Percentiles rank a stretch among this genome's conserved stretches.
Evolutionary conservation across 2,888 invertebrate genomes (phyloP).

Genomic region (Lucinisca nassula): DNA sequence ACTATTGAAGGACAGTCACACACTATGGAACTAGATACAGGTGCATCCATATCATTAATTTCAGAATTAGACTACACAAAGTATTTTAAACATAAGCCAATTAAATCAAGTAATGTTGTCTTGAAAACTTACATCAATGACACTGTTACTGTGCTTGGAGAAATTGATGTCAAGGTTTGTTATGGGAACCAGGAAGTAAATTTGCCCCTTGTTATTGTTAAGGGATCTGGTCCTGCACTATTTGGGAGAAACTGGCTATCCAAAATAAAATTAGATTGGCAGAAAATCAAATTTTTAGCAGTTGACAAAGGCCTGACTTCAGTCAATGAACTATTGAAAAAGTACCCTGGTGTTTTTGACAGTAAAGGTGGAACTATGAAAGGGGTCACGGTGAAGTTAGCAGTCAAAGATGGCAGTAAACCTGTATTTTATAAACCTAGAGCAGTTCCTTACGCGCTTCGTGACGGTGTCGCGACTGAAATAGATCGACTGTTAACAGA

Average conservation of each 20-base stretch:
- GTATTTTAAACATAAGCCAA: neutral
- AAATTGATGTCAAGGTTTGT: slow-evolving; percentile 6
- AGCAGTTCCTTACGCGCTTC: slow-evolving; percentile 36
- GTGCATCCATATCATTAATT: slow-evolving; percentile 26
- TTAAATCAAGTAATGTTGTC: neutral
- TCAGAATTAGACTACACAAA: slow-evolving; percentile 4
- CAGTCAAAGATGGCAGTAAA: neutral
- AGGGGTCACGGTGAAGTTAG: neutral
- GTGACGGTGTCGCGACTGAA: slow-evolving; percentile 23
- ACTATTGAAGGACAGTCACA: neutral
- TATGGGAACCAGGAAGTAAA: neutral
- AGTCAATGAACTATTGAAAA: neutral
- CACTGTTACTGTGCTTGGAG: neutral
- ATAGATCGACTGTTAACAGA: slow-evolving; percentile 16
- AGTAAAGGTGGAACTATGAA: neutral
- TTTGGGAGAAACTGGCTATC: slow-evolving; percentile 34
- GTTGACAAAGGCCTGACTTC: neutral
- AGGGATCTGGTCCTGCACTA: slow-evolving; percentile 22
- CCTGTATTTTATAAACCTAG: slow-evolving; percentile 20
- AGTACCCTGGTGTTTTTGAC: neutral
- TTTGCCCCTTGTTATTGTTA: slow-evolving; percentile 23
- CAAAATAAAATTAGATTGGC: slow-evolving; percentile 14
- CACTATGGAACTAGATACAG: slow-evolving; percentile 55
- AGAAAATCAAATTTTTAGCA: neutral
- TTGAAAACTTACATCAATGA: slow-evolving; percentile 32